phyloP scores from a whole-genome alignment of 2,113 vertebrate species.

The Plecturocebus donacophilus region DNA sequence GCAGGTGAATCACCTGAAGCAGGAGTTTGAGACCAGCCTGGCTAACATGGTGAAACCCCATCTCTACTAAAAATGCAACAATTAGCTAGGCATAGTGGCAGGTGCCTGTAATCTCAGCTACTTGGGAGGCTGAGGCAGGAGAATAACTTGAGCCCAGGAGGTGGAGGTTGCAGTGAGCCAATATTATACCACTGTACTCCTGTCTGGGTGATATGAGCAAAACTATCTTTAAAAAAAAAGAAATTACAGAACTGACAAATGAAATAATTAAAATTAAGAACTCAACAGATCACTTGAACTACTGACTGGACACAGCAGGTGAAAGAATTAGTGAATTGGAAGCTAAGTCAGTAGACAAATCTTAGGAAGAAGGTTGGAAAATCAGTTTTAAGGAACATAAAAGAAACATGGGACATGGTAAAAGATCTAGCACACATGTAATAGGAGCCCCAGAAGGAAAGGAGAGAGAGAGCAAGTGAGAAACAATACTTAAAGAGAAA shows the following conservation, averaged over 20 bases:
- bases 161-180: too few relatives aligned
- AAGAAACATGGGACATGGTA: not conserved
- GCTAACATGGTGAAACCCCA: too few relatives aligned
- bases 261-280: not conserved
- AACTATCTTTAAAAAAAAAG: not conserved
- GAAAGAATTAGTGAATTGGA: not conserved
- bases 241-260: not conserved
- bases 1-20: too few relatives aligned
- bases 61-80: too few relatives aligned
- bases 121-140: too few relatives aligned
- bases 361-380: not conserved
- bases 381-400: not conserved
- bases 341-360: not conserved
- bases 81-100: too few relatives aligned
- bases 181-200: too few relatives aligned
- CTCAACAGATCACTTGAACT: not conserved
- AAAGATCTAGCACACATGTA: not conserved
- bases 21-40: too few relatives aligned
- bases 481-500: conserved; percentile 6
- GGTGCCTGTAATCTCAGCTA: too few relatives aligned
- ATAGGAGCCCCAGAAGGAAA: not conserved
- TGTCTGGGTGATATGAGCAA: too few relatives aligned
- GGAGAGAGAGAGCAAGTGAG: not conserved
- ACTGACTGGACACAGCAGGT: not conserved
- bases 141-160: too few relatives aligned